These are phyloP conservation scores for Danaus melanippus DNA, from an alignment of 1,140 invertebrate species.

Conservation along the genomic window DNA sequence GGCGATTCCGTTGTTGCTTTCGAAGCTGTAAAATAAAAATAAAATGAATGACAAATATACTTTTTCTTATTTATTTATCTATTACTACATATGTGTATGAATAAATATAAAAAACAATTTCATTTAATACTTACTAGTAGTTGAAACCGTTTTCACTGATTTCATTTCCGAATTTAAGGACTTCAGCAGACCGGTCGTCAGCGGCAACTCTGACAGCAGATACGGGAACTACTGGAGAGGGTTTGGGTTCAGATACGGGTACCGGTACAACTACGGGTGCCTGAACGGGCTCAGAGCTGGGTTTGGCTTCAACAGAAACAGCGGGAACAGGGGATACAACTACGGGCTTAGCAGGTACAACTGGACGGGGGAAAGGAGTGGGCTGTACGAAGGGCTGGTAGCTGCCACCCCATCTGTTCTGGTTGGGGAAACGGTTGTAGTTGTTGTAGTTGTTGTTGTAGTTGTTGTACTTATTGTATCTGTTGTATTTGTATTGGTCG, in stretches of 20 bases:
- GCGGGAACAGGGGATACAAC: slow-evolving; percentile 6
- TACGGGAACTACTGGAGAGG: slow-evolving; percentile 19
- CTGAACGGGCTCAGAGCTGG: slow-evolving; percentile 3
- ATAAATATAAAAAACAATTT: not conserved
- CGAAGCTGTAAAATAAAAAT: slow-evolving; percentile 53
- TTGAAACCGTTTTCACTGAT: slow-evolving; percentile 45
- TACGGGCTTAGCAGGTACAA: slow-evolving; percentile 14
- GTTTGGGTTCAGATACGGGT: slow-evolving; percentile 9
- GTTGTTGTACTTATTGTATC: slow-evolving; percentile 25
- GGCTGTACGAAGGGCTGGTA: slow-evolving; percentile 24
- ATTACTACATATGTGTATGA: no score
- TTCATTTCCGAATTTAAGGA: slow-evolving; percentile 41
- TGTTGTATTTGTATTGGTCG: slow-evolving; percentile 21
- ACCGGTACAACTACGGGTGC: slow-evolving; percentile 6
- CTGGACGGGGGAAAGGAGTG: slow-evolving; percentile 23
- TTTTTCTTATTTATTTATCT: no score
- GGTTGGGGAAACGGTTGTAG: slow-evolving; percentile 21
- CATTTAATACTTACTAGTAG: slow-evolving; percentile 47
- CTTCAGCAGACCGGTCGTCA: slow-evolving; percentile 36
- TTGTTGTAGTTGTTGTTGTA: slow-evolving; percentile 19
- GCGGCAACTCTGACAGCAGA: slow-evolving; percentile 22
- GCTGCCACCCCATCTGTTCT: slow-evolving; percentile 9
- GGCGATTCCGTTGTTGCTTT: slow-evolving; percentile 75
- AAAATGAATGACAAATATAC: slow-evolving; percentile 1
- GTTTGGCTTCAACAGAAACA: slow-evolving; percentile 5